A percentile compares a stretch with the other conserved stretches of the same genome.
These are phyloP conservation scores for Acrocephalus kingi DNA, from an alignment of 2,113 vertebrate species.

Conservation along the genomic window DNA sequence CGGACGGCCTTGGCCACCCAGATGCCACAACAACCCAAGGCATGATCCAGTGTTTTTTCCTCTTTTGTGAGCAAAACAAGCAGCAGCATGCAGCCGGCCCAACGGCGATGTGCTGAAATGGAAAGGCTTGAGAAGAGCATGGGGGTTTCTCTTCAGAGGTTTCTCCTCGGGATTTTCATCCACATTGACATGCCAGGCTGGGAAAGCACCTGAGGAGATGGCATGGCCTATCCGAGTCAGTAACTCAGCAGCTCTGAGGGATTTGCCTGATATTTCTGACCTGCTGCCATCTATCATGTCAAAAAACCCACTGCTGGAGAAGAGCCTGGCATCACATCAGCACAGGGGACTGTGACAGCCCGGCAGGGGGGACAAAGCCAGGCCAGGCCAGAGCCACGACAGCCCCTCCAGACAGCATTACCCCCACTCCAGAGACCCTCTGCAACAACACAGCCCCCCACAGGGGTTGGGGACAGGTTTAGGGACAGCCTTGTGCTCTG, in stretches of 20 bases:
- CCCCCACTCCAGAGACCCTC: neutral
- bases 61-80: neutral
- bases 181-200: neutral
- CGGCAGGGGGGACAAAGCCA: neutral
- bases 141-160: neutral
- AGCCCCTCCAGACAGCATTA: neutral
- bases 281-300: conserved; percentile 23
- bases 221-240: neutral
- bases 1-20: neutral
- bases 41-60: neutral
- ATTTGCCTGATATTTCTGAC: neutral
- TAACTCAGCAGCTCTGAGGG: neutral
- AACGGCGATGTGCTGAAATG: neutral
- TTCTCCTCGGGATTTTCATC: conserved; percentile 2
- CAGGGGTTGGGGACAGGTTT: neutral
- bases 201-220: neutral
- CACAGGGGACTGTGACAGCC: neutral
- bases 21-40: neutral
- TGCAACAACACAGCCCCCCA: neutral
- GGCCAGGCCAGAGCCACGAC: neutral
- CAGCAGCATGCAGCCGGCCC: neutral
- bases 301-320: neutral
- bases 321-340: neutral
- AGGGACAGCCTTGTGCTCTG: neutral
- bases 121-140: neutral